Conservation (phyloP, 2,888 invertebrate species). For the Eilema sororculum region DNA sequence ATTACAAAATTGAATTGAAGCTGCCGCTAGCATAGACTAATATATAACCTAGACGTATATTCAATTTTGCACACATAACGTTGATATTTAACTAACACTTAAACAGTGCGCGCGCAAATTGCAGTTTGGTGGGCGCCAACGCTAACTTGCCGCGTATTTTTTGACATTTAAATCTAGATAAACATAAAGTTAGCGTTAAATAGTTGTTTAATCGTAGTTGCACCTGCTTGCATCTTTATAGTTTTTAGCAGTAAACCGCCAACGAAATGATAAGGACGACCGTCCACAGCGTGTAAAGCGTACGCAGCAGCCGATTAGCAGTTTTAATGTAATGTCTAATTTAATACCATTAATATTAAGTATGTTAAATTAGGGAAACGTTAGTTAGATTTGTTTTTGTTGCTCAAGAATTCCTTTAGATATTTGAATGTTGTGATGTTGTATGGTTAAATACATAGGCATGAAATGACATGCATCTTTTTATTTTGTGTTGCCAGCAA, state of each 20-base stretch:
- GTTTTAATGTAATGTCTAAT: constrained; percentile 48
- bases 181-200: neutral
- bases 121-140: too few relatives aligned
- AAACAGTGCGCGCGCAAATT: too few relatives aligned
- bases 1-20: too few relatives aligned
- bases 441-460: constrained; percentile 31
- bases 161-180: neutral
- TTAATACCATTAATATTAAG: constrained; percentile 58
- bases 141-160: neutral
- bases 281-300: neutral
- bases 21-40: too few relatives aligned
- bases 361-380: constrained; percentile 49
- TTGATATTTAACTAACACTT: too few relatives aligned
- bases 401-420: constrained; percentile 55
- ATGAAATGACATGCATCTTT: constrained; percentile 26
- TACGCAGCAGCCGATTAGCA: constrained; percentile 4
- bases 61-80: too few relatives aligned
- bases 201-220: neutral
- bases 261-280: neutral
- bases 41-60: too few relatives aligned
- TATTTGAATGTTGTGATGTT: constrained; percentile 58
- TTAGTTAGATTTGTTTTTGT: constrained; percentile 65
- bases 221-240: neutral
- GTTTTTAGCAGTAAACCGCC: neutral
- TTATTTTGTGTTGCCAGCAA: constrained; percentile 25